A percentile compares a stretch with the other conserved stretches of the same genome.
phyloP scores from a whole-genome alignment of 2,888 invertebrate species.

The Caenorhabditis sulstoni region DNA sequence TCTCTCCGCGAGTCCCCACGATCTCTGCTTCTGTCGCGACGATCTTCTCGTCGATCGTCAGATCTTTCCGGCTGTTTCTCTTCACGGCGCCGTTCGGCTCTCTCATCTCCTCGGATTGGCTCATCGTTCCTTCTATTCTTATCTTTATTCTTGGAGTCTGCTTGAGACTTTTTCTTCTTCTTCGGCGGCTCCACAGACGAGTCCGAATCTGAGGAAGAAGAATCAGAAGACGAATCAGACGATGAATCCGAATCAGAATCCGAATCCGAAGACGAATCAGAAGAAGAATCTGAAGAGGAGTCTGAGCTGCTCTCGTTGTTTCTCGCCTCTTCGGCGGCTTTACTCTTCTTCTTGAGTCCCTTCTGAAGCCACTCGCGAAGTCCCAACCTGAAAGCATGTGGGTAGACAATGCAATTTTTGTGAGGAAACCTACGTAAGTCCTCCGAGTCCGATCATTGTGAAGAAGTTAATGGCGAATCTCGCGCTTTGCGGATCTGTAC shows the following conservation, averaged over 20 bases:
- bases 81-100: conserved; percentile 25
- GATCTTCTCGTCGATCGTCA: conserved; percentile 26
- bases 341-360: conserved; percentile 66
- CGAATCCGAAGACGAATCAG: conserved; percentile 31
- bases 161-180: conserved; percentile 49
- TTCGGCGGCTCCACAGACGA: conserved; percentile 48
- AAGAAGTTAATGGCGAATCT: conserved; percentile 98
- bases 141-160: conserved; percentile 24
- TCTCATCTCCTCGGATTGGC: conserved; percentile 3
- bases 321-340: conserved; percentile 56
- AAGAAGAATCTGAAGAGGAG: conserved; percentile 60
- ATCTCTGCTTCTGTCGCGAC: conserved; percentile 7
- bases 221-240: conserved; percentile 10
- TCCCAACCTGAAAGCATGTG: conserved; percentile 68
- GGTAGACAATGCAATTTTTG: background rate
- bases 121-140: conserved; percentile 1
- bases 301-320: conserved; percentile 37
- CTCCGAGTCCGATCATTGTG: conserved; percentile 96
- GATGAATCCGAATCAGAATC: conserved; percentile 6
- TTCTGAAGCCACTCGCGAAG: conserved; percentile 76
- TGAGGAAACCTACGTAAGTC: conserved; percentile 86
- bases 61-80: conserved; percentile 35
- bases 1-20: background rate
- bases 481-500: conserved; percentile 95
- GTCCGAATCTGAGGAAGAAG: conserved; percentile 7